A percentile compares a stretch with the other conserved stretches of the same genome.
Conservation (phyloP, 53 echinoderm and acorn worm species). For the Glandiceps talaboti region DNA sequence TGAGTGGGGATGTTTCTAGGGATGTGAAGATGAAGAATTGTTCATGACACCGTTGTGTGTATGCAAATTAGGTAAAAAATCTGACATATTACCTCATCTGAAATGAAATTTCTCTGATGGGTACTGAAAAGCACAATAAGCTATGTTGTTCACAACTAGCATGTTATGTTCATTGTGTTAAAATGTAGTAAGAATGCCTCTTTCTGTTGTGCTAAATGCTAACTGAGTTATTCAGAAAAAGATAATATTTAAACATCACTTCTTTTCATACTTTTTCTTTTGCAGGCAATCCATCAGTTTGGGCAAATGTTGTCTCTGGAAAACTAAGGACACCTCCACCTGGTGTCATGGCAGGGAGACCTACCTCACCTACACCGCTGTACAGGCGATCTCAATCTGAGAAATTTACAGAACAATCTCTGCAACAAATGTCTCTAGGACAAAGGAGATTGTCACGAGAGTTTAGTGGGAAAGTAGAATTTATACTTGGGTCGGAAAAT, state of each 20-base stretch:
- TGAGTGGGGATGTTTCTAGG: too few species aligned
- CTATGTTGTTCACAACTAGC: too few species aligned
- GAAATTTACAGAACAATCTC: not conserved
- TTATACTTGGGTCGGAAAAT: not conserved
- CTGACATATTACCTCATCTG: too few species aligned
- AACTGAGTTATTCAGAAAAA: too few species aligned
- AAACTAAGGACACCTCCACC: not conserved
- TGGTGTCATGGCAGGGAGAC: not conserved
- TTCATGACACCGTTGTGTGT: too few species aligned
- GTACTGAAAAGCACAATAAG: too few species aligned
- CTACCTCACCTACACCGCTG: not conserved
- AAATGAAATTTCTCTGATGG: too few species aligned
- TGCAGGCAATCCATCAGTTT: conserved; percentile 15
- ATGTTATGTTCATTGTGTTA: too few species aligned
- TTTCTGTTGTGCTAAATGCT: too few species aligned
- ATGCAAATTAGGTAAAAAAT: too few species aligned
- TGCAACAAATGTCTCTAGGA: not conserved
- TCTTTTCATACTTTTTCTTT: not conserved
- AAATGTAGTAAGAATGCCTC: too few species aligned
- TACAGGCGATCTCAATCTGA: not conserved
- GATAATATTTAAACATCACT: not conserved
- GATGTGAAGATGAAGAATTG: too few species aligned
- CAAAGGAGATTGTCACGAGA: not conserved
- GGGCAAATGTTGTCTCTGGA: conserved; percentile 32
- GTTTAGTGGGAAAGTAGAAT: not conserved